Evolutionary conservation across 2,113 vertebrate species (phyloP).

Genomic region (Eubucco bourcierii): DNA sequence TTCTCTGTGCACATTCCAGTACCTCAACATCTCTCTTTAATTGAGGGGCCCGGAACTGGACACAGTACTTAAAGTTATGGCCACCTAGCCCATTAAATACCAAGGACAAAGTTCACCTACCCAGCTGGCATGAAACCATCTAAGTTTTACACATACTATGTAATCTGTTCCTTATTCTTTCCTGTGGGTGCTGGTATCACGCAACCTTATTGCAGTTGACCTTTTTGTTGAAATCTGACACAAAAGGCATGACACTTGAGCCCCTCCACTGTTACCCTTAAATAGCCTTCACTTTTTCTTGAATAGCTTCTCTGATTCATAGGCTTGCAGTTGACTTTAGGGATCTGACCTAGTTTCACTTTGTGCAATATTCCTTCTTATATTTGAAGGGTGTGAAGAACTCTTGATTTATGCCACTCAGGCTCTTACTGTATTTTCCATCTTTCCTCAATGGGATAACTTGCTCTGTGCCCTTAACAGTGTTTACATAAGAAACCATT

Average conservation of each 20-base stretch:
- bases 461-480: background rate
- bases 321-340: background rate
- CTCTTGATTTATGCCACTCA: background rate
- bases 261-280: background rate
- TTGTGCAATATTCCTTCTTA: background rate
- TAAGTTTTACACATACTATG: background rate
- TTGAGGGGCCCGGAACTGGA: too few species aligned
- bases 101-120: background rate
- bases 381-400: background rate
- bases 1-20: too few species aligned
- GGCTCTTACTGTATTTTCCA: background rate
- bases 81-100: background rate
- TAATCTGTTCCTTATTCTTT: background rate
- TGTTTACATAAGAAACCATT: background rate
- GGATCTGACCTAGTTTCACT: conserved; percentile 21
- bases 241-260: background rate
- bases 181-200: background rate
- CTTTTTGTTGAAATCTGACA: conserved; percentile 6
- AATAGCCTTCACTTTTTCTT: background rate
- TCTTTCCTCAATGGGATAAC: background rate
- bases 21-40: too few species aligned
- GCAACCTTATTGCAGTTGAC: background rate
- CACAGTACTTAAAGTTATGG: too few species aligned
- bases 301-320: background rate
- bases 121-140: background rate